Percentiles rank a stretch among this genome's conserved stretches.
phyloP scores from a whole-genome alignment of 92 coral and sea anemone species.

The Ricordea florida region DNA sequence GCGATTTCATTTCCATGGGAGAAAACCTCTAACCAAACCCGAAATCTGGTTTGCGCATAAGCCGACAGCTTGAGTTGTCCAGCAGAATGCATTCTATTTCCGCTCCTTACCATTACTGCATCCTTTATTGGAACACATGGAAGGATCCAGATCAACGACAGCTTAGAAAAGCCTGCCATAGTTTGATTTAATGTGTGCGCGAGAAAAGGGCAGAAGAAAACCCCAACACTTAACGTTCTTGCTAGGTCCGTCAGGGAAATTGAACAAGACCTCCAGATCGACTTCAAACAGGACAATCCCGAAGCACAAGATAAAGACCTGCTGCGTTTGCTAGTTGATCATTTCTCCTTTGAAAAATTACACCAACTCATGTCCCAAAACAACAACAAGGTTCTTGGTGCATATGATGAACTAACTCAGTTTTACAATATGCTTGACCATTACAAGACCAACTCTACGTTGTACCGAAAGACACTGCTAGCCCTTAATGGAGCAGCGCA shows the following conservation, averaged over 20 bases:
- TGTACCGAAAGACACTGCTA: slow-evolving; percentile 56
- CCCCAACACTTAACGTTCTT: slow-evolving; percentile 19
- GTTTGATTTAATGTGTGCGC: slow-evolving; percentile 51
- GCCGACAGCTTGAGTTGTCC: too few species aligned
- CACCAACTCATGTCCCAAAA: slow-evolving; percentile 13
- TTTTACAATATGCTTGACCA: slow-evolving; percentile 59
- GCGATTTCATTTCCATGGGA: slow-evolving; percentile 11
- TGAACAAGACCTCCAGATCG: slow-evolving; percentile 17
- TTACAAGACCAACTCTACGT: slow-evolving; percentile 49
- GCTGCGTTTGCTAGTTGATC: slow-evolving; percentile 40
- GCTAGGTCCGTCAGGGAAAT: slow-evolving; percentile 39
- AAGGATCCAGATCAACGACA: slow-evolving; percentile 4
- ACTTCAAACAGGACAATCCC: neutral
- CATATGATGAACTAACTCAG: slow-evolving; percentile 43
- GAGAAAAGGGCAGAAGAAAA: slow-evolving; percentile 49
- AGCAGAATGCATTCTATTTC: too few species aligned
- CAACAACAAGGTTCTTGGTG: slow-evolving; percentile 22
- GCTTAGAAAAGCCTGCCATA: slow-evolving; percentile 28
- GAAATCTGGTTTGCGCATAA: too few species aligned
- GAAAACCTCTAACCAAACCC: too few species aligned
- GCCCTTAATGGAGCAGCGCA: slow-evolving; percentile 58
- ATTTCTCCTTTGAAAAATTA: slow-evolving; percentile 44
- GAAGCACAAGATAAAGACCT: slow-evolving; percentile 44
- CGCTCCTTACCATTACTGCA: too few species aligned
- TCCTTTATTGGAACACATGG: too few species aligned